phyloP scores from a whole-genome alignment of 2,113 vertebrate species.

The Ochotona curzoniae region DNA sequence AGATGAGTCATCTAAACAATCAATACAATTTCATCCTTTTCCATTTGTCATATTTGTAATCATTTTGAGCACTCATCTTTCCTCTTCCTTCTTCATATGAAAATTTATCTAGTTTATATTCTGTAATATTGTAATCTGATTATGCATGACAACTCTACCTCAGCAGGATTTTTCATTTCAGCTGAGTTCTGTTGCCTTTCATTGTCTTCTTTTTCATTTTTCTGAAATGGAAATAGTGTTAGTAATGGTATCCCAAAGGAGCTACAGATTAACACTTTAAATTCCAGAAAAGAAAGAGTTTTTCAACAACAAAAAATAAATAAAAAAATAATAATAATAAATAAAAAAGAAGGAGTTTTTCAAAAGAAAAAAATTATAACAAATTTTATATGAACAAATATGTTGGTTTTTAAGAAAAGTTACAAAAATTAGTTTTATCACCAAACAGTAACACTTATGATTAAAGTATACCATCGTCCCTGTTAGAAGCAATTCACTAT shows the following conservation, averaged over 20 bases:
- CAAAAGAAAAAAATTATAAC: neutral
- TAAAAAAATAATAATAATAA: too few species aligned
- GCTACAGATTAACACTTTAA: neutral
- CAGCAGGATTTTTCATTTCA: neutral
- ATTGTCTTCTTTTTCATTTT: slow-evolving; percentile 59
- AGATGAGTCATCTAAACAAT: slow-evolving; percentile 45
- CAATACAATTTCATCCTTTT: slow-evolving; percentile 11
- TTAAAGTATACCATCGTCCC: neutral
- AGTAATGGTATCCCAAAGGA: slow-evolving; percentile 8
- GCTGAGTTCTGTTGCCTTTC: neutral
- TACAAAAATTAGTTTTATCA: slow-evolving; percentile 36
- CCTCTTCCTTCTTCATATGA: slow-evolving; percentile 30
- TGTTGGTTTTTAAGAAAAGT: slow-evolving; percentile 52
- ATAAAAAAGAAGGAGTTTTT: too few species aligned
- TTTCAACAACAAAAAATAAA: neutral
- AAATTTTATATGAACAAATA: neutral
- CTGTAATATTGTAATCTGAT: neutral
- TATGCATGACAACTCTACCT: slow-evolving; percentile 63
- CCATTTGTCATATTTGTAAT: slow-evolving; percentile 25
- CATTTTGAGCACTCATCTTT: slow-evolving; percentile 16
- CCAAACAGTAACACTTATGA: neutral
- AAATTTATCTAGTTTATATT: slow-evolving; percentile 47
- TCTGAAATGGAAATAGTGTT: slow-evolving; percentile 56
- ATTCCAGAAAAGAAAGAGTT: neutral
- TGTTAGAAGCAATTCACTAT: slow-evolving; percentile 17